phyloP scores from a whole-genome alignment of 2,888 invertebrate genomes.

The Macaria liturata region DNA sequence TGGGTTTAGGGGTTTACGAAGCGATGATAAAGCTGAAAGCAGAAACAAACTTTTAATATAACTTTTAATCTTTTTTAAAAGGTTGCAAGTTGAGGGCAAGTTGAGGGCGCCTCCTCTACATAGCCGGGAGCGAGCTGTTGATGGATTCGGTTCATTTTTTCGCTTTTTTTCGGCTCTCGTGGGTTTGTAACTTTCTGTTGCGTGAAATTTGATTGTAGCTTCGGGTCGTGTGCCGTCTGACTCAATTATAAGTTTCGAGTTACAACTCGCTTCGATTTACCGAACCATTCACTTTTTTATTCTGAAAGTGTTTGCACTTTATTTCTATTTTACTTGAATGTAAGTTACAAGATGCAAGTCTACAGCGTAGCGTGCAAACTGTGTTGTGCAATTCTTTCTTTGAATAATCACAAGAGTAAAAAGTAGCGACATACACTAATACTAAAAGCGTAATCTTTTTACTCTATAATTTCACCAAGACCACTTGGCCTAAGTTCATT shows the following conservation, averaged over 20 bases:
- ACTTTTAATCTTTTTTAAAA: constrained; percentile 34
- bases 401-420: too few species aligned
- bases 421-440: too few species aligned
- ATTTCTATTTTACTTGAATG: too few species aligned
- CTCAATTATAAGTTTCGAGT: neutral
- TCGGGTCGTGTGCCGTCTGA: neutral
- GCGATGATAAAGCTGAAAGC: constrained; percentile 28
- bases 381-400: too few species aligned
- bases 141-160: constrained; percentile 16
- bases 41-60: constrained; percentile 29
- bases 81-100: constrained; percentile 4
- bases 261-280: too few species aligned
- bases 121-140: neutral
- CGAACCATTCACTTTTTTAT: too few species aligned
- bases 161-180: neutral
- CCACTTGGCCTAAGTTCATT: too few species aligned
- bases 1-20: constrained; percentile 24
- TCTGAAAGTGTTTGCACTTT: too few species aligned
- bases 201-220: neutral
- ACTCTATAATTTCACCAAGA: too few species aligned
- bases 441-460: too few species aligned
- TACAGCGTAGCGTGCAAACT: too few species aligned
- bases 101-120: neutral
- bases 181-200: neutral
- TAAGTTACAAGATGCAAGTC: too few species aligned